These are phyloP conservation scores for Phalacrocorax carbo DNA, from an alignment of 2,113 vertebrate species.

Conservation along the genomic window DNA sequence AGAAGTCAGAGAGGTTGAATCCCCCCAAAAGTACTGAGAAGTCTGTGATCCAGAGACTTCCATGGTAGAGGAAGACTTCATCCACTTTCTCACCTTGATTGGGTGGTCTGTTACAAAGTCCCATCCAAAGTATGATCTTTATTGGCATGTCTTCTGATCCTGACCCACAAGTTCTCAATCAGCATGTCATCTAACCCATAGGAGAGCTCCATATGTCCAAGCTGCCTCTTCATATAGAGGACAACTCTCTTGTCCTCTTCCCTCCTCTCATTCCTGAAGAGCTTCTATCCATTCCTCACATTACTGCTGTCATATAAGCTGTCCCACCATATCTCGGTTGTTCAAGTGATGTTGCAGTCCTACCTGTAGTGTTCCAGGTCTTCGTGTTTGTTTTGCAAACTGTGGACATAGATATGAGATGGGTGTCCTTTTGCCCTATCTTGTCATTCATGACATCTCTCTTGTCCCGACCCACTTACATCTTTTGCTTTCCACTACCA, in stretches of 20 bases:
- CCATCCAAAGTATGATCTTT: not conserved
- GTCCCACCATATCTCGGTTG: not conserved
- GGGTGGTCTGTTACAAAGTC: not conserved
- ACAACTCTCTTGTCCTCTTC: not conserved
- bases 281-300: not conserved
- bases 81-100: not conserved
- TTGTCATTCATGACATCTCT: not conserved
- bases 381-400: not conserved
- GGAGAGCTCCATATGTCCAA: not conserved
- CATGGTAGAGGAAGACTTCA: not conserved
- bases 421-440: not conserved
- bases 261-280: not conserved
- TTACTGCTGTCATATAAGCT: not conserved
- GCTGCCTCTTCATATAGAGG: not conserved
- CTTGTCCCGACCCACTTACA: not conserved
- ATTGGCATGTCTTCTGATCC: not conserved
- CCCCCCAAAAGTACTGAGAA: not conserved
- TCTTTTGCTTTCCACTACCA: not conserved
- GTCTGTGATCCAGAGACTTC: not conserved
- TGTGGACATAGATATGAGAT: not conserved
- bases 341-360: not conserved
- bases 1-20: not conserved
- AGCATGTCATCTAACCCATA: not conserved
- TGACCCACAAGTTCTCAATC: not conserved
- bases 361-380: not conserved